phyloP scores from a whole-genome alignment of 2,113 vertebrate genomes.

The Saimiri boliviensis region DNA sequence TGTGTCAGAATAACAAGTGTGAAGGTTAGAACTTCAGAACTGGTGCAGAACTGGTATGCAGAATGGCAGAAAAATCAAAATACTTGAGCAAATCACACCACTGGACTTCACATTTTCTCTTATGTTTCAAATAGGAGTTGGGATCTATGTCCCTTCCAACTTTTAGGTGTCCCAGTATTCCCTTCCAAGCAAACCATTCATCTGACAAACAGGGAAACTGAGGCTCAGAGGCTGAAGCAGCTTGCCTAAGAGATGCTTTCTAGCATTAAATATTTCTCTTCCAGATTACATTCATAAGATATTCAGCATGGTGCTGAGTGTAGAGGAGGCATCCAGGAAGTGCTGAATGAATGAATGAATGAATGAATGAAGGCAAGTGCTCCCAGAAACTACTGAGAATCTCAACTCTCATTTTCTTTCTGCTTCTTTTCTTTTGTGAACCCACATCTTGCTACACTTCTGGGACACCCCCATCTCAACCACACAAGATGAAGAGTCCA shows the following conservation, averaged over 20 bases:
- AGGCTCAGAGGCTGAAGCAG: neutral
- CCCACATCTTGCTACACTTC: neutral
- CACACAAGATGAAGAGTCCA: neutral
- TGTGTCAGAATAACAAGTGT: neutral
- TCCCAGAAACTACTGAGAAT: neutral
- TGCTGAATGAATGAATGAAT: neutral
- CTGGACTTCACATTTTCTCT: neutral
- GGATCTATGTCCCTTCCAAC: neutral
- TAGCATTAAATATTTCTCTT: neutral
- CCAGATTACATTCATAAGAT: neutral
- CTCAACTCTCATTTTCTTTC: neutral
- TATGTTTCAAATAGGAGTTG: neutral
- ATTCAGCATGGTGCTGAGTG: neutral
- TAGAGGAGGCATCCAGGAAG: neutral
- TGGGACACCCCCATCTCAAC: neutral
- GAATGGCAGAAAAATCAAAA: neutral
- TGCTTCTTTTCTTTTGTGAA: neutral
- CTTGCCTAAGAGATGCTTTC: neutral
- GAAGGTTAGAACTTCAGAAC: neutral
- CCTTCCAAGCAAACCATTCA: neutral
- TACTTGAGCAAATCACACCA: neutral
- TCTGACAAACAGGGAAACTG: slow-evolving; percentile 7
- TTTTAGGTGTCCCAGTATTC: neutral
- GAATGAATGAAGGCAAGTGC: neutral
- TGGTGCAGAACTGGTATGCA: neutral